Conservation (phyloP, 2,113 vertebrate genomes). For the Tragelaphus imberbis region DNA sequence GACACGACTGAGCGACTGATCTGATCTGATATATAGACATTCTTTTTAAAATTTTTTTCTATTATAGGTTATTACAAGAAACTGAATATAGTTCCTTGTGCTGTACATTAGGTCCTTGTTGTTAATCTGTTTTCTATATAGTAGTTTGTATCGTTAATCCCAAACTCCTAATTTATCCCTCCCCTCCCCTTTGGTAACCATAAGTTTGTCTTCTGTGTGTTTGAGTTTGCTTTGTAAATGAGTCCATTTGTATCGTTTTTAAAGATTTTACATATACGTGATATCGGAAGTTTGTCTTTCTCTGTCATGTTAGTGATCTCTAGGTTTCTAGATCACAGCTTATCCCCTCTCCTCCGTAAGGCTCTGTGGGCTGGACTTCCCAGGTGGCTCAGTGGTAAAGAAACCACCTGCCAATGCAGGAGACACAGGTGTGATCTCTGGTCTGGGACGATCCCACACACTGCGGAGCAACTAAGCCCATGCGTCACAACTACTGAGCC, state of each 20-base stretch:
- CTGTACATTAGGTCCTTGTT: neutral
- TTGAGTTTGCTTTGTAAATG: neutral
- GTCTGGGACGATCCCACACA: neutral
- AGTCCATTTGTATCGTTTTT: neutral
- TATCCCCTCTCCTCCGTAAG: neutral
- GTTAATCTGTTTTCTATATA: neutral
- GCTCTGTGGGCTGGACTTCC: neutral
- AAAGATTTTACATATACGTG: neutral
- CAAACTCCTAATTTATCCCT: neutral
- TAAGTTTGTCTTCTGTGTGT: neutral
- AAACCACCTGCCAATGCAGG: neutral
- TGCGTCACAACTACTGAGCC: neutral
- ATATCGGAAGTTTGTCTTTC: neutral
- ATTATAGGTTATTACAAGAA: neutral
- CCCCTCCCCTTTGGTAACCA: neutral
- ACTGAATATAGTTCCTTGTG: neutral
- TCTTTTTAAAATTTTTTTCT: neutral
- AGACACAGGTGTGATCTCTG: neutral
- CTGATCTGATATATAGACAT: neutral
- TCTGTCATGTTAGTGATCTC: neutral
- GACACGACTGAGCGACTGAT: no score
- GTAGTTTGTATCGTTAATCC: neutral
- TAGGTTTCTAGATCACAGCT: neutral
- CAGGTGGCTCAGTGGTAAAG: neutral
- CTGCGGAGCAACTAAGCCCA: accelerated